Evolutionary conservation across 2,888 invertebrate species (phyloP).

Genomic region (Sinodicranocentrus sp.): DNA sequence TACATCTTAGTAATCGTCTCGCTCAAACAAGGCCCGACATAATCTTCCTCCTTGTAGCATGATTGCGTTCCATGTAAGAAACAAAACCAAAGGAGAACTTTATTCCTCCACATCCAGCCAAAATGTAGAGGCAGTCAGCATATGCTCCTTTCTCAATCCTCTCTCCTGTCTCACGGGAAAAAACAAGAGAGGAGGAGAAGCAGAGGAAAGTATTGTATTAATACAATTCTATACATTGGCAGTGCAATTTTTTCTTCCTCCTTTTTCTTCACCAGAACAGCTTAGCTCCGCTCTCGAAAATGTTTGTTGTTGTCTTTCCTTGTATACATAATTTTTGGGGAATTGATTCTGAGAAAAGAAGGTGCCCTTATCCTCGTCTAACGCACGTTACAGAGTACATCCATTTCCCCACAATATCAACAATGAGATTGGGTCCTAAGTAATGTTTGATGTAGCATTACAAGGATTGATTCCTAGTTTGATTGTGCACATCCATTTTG

Average conservation of each 20-base stretch:
- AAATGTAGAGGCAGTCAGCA: slow-evolving; percentile 57
- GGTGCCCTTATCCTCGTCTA: too few species aligned
- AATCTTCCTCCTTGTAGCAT: slow-evolving; percentile 13
- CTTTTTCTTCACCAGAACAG: too few species aligned
- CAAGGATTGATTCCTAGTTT: slow-evolving; percentile 11
- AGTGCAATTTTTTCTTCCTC: background rate
- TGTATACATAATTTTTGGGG: too few species aligned
- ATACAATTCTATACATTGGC: background rate
- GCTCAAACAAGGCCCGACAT: slow-evolving; percentile 36
- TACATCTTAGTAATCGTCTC: slow-evolving; percentile 33
- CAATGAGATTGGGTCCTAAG: too few species aligned
- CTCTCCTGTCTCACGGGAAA: slow-evolving; percentile 45
- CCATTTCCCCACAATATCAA: background rate
- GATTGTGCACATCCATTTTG: slow-evolving; percentile 13
- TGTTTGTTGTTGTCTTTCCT: too few species aligned
- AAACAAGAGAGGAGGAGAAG: slow-evolving; percentile 4
- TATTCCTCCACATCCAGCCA: background rate
- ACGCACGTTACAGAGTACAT: background rate
- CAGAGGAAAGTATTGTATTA: background rate
- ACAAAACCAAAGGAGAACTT: slow-evolving; percentile 2
- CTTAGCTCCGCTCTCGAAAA: too few species aligned
- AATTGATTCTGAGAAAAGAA: too few species aligned
- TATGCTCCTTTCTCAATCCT: slow-evolving; percentile 56
- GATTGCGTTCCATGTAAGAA: background rate
- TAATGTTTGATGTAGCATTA: slow-evolving; percentile 8